Evolutionary conservation across 2,797 vertebrate genomes (phyloP).

Genomic region (Thalassophryne amazonica): DNA sequence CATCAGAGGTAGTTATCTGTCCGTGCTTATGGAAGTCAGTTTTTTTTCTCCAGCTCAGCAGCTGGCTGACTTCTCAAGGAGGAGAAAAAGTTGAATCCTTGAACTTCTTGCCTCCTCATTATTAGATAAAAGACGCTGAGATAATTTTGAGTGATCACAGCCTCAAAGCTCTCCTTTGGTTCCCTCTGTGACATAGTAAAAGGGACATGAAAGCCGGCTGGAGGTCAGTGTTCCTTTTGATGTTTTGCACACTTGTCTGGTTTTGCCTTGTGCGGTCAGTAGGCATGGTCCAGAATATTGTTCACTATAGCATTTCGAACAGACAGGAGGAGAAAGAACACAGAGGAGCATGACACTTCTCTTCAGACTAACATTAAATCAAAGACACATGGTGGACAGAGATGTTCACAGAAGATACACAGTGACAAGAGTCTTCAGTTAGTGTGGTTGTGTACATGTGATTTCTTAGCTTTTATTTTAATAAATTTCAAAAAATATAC

Average conservation of each 20-base stretch:
- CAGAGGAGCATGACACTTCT: neutral
- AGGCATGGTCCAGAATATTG: slow-evolving; percentile 2
- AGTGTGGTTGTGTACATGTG: no score
- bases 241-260: slow-evolving; percentile 7
- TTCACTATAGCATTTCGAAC: neutral
- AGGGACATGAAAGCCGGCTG: slow-evolving; percentile 17
- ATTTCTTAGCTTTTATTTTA: no score
- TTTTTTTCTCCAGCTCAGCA: slow-evolving; percentile 26
- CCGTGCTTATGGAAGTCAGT: slow-evolving; percentile 58
- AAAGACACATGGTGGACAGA: neutral
- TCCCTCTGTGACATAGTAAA: slow-evolving; percentile 14
- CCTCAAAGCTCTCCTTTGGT: neutral
- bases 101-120: slow-evolving; percentile 31
- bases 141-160: slow-evolving; percentile 27
- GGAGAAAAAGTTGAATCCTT: no score
- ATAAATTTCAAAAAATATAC: no score
- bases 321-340: neutral
- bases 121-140: slow-evolving; percentile 10
- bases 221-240: slow-evolving; percentile 19
- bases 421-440: no score
- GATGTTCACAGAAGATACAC: neutral
- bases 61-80: slow-evolving; percentile 31
- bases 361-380: neutral
- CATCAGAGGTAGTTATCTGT: slow-evolving; percentile 13
- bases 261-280: neutral